Evolutionary conservation across 2,888 invertebrate species (phyloP).

Genomic region (Sipha maydis): DNA sequence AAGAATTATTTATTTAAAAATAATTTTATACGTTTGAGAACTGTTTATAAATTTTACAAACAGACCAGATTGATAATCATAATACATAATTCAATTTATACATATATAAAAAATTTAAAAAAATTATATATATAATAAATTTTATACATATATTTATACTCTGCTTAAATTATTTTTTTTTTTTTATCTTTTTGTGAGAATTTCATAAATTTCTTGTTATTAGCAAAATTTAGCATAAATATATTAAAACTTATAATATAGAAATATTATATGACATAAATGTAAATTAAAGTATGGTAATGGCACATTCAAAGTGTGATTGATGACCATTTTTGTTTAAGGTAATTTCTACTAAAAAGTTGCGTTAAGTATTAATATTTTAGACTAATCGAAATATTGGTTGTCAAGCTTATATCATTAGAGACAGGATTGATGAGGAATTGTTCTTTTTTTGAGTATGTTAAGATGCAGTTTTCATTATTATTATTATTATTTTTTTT

Average conservation of each 20-base stretch:
- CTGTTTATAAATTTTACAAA: conserved; percentile 55
- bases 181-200: conserved; percentile 46
- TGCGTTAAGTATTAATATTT: conserved; percentile 56
- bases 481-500: conserved; percentile 39
- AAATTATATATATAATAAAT: conserved; percentile 52
- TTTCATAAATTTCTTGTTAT: conserved; percentile 60
- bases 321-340: conserved; percentile 32
- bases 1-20: conserved; percentile 59
- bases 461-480: conserved; percentile 60
- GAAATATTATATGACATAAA: conserved; percentile 43
- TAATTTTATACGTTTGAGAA: conserved; percentile 56
- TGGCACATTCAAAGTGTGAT: background rate
- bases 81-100: conserved; percentile 59
- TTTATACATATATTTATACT: conserved; percentile 54
- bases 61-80: conserved; percentile 62
- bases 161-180: conserved; percentile 40
- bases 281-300: conserved; percentile 39
- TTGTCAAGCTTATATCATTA: conserved; percentile 59
- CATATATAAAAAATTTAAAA: conserved; percentile 31
- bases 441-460: conserved; percentile 45
- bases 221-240: conserved; percentile 61
- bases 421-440: conserved; percentile 57
- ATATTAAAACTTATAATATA: conserved; percentile 58
- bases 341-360: conserved; percentile 56
- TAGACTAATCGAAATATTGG: conserved; percentile 59